Conservation (phyloP, 2,888 invertebrate species). For the Rhorus exstirpatorius region DNA sequence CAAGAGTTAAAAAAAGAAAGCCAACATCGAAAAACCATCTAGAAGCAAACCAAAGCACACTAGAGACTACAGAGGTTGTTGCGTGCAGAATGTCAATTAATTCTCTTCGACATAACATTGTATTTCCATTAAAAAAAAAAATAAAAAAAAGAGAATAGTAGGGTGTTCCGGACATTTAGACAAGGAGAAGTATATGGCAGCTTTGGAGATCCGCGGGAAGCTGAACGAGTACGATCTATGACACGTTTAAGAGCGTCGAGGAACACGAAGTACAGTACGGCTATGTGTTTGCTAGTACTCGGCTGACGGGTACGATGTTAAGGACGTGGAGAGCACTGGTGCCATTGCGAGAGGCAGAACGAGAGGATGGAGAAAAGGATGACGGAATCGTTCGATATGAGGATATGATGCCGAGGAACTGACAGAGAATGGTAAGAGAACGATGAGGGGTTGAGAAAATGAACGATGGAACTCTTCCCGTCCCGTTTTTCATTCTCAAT, state of each 20-base stretch:
- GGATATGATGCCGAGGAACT: constrained; percentile 50
- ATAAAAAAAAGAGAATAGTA: not conserved
- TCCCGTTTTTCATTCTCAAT: constrained; percentile 62
- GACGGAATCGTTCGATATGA: constrained; percentile 60
- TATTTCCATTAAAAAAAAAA: not conserved
- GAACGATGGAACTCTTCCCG: constrained; percentile 50
- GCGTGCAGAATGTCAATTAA: constrained; percentile 11
- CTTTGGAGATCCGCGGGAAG: constrained; percentile 4
- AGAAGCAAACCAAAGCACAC: not conserved
- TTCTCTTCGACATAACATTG: not conserved
- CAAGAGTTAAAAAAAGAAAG: not conserved
- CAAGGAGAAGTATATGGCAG: constrained; percentile 2
- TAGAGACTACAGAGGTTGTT: constrained; percentile 1
- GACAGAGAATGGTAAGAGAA: constrained; percentile 45
- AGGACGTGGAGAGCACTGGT: constrained; percentile 69
- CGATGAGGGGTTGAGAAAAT: constrained; percentile 48
- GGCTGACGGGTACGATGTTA: constrained; percentile 60
- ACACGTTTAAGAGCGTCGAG: constrained; percentile 50
- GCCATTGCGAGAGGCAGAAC: constrained; percentile 32
- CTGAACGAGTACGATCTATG: constrained; percentile 31
- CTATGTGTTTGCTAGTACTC: constrained; percentile 25
- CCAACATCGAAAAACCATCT: not conserved
- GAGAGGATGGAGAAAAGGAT: constrained; percentile 46
- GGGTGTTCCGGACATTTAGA: not conserved
- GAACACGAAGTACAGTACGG: constrained; percentile 57